Base-by-base conservation (phyloP, 2,113 vertebrate species). In the Dendrocopos noguchii region DNA sequence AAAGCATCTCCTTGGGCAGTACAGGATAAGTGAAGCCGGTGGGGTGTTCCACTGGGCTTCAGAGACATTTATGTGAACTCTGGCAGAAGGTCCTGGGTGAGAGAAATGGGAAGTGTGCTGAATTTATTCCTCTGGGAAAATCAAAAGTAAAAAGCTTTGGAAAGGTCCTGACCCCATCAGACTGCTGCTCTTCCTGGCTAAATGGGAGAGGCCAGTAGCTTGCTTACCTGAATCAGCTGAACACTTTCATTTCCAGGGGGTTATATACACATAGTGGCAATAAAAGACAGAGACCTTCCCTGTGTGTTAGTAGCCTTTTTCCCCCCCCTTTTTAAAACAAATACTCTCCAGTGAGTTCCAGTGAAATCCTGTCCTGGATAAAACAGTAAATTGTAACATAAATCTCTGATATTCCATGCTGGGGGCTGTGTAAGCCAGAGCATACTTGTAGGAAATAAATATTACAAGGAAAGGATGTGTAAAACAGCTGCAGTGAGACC, bases 41-140 rank as follows among this genome's bases (percentile, higher is more conserved):
- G 1, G 20, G 0, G 2, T n/a, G 15, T 74, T 57, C 47, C 0
- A 0, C 1, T 74, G 68, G 14, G 28, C 36, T 90, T 83, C 61
- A 55, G 42, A 74, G 46, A 56, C 9, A 2, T 77, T 55, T 36
- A 29, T 33, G 10, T 64, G 15, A 75, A 63, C 7, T 64, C 65
- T 73, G 47, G 36, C 14, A 36, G 67, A 59, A 60, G 64, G 52
- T 15, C n/a, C 42, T 63, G 34, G 3, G 8, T 73, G 56, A 46
- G 42, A 25, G 46, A 85, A 87, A 77, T 21, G 33, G 36, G 33
- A 16, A 5, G 67, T 39, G 8, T 18, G 34, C 31, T 75, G 60
- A 70, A 55, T n/a, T 33, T 19, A 56, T 87, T 83, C 15, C 27
- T 66, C 42, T 60, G 77, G 65, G 76, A 94, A 84, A 83, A 60